Evolutionary conservation across 2,113 vertebrate genomes (phyloP), one percentile per base, ranked within the genome.

Genomic region (Octodon degus): DNA sequence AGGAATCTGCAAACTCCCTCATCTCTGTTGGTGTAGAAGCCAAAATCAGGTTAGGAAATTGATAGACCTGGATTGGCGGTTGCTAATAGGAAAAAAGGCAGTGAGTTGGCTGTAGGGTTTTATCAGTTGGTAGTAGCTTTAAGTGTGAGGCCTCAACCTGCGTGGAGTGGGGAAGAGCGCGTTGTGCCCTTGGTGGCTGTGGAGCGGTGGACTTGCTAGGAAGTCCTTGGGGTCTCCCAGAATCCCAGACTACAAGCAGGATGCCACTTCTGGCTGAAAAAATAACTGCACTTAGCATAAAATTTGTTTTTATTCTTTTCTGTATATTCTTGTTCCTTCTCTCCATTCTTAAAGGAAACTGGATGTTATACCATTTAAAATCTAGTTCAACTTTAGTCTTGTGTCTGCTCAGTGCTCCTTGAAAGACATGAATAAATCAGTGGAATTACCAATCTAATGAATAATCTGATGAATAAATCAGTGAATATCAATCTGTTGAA

Each of bases 1-100:
- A 99, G 97, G 99, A 99, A 89, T 99, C 99, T 0, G 97, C 98
- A 16, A 98, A 97, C 94, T 99, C 99, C 67, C 98, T 99, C 27
- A 98, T 98, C 96, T 99, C 99, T 0, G 98, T 99, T 86, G 98
- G 98, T n/a, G 99, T 99, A 80, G 99, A 99, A 98, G 98, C 99
- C 97, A 99, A 99, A 97, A 99, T 98, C 98, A 99, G 99, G 99
- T 99, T 60, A 97, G 98, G 77, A 7, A 84, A 40, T 4, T 10
- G 84, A 24, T 1, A 67, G 63, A 60, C 11, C 43, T 58, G 37
- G 2, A 24, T 22, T 1, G 4, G 91, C 50, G 96, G n/a, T 50
- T 8, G 50, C 58, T 89, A 43, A 2, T 7, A 43, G 85, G 81
- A 58, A 72, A 37, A 76, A 40, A 91, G 93, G 72, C 77, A 88